A percentile compares a stretch with the other conserved stretches of the same genome.
Conservation (phyloP, 2,797 vertebrate genomes). For the Leptatherina wallacei region DNA sequence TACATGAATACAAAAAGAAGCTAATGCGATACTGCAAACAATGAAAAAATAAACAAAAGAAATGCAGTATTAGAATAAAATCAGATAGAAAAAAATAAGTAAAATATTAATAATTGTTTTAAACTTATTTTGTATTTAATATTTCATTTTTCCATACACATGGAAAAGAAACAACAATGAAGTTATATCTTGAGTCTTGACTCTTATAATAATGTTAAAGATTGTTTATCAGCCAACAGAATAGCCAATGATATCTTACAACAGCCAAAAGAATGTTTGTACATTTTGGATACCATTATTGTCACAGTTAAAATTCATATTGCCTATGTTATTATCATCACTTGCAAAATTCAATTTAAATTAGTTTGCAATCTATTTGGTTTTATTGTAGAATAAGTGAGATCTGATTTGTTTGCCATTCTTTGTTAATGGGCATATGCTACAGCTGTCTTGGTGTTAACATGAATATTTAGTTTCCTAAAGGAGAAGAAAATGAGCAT, state of each 20-base stretch:
- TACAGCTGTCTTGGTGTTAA: background rate
- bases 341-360: background rate
- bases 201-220: background rate
- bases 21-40: no score
- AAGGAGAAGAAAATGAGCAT: background rate
- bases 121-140: no score
- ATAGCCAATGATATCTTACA: no score
- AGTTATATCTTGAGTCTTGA: no score
- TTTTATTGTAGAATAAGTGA: background rate
- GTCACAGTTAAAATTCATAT: background rate
- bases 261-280: background rate
- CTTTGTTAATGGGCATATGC: background rate
- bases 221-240: background rate
- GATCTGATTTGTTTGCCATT: background rate
- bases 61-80: no score
- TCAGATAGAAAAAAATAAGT: no score
- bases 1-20: no score
- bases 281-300: background rate
- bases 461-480: background rate
- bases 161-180: no score
- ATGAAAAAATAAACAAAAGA: no score
- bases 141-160: no score
- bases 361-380: no score
- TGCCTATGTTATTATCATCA: background rate
- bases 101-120: no score